Base-by-base conservation (phyloP, 1,140 invertebrate species). In the Drosophila sulfurigaster region DNA sequence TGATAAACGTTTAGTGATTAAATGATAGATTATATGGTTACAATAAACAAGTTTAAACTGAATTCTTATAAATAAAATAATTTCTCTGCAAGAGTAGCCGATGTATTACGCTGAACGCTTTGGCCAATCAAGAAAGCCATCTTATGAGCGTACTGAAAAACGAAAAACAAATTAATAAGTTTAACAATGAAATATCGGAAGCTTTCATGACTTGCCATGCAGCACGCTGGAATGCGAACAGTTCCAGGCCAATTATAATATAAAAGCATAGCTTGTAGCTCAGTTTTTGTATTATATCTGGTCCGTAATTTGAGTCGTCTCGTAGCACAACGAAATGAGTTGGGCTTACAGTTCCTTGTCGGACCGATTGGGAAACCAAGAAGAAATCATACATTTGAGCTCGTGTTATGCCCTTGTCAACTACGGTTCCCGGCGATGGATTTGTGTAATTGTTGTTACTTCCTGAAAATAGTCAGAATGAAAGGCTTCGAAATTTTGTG, bases 241-340 rank as follows among this genome's bases (percentile, higher is more conserved):
- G 98, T 98, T 10, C 98, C 98, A 0, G 96, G 95, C 98, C 98
- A 99, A 93, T 99, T 99, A 93, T 98, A 99, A 92, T 99, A 99
- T 79, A 91, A 91, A 98, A 97, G 59, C 97, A 98, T 86, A 99
- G 93, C 91, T 98, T 99, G 92, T 97, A 99, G 0, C 96, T 95
- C 4, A 99, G 87, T 69, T 95, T 93, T 93, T 99, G 98, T 65
- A 98, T 93, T 58, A 97, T 95, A 91, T 99, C 98, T 0, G 96
- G 95, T 15, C 95, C 95, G 91, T 98, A 94, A 11, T 94, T 93
- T 0, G 94, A 94, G 25, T 94, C 94, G 91, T 98, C 95, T 72
- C 96, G 91, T 0, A 98, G 85, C 0, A 99, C 96, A 15, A 98
- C 94, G 85, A 98, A 99, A 93, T 99, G 98, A 0, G 97, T 97